Conservation (phyloP, 1,140 invertebrate genomes). For the Tetramorium parvispinum region DNA sequence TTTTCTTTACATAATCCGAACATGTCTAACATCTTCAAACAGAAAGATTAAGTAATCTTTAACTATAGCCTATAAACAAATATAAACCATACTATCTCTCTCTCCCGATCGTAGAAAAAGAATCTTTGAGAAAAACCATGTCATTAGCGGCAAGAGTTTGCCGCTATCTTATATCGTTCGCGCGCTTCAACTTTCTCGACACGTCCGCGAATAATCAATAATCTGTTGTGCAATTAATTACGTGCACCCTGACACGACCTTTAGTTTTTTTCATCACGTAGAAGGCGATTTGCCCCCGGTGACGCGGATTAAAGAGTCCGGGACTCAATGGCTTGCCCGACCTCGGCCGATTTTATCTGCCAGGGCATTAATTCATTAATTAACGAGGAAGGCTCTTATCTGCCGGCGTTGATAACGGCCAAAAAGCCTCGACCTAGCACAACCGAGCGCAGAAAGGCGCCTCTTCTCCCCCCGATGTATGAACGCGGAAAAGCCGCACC, state of each 20-base stretch:
- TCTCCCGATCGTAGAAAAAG: neutral
- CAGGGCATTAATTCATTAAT: constrained; percentile 66
- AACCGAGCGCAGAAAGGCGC: constrained; percentile 34
- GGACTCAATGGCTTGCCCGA: constrained; percentile 47
- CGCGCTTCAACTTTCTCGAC: constrained; percentile 20
- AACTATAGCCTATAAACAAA: neutral
- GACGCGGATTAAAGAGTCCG: constrained; percentile 54
- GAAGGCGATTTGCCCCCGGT: constrained; percentile 2
- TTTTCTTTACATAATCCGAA: neutral
- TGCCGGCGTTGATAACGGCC: constrained; percentile 50
- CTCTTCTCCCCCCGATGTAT: neutral
- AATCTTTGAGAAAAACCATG: constrained; percentile 11
- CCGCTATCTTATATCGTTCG: neutral
- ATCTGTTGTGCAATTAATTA: constrained; percentile 59
- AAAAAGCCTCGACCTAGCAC: constrained; percentile 46
- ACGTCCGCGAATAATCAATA: constrained; percentile 52
- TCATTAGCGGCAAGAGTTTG: constrained; percentile 26
- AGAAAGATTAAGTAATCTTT: constrained; percentile 4
- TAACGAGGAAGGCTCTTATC: constrained; percentile 62
- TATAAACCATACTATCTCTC: constrained; percentile 1
- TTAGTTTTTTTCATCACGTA: constrained; percentile 23
- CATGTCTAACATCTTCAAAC: neutral
- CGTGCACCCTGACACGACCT: constrained; percentile 31
- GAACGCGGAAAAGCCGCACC: constrained; percentile 23
- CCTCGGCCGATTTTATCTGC: constrained; percentile 52